These are phyloP conservation scores for Druceiella hillmani DNA, from an alignment of 2,888 invertebrate species.

Conservation along the genomic window DNA sequence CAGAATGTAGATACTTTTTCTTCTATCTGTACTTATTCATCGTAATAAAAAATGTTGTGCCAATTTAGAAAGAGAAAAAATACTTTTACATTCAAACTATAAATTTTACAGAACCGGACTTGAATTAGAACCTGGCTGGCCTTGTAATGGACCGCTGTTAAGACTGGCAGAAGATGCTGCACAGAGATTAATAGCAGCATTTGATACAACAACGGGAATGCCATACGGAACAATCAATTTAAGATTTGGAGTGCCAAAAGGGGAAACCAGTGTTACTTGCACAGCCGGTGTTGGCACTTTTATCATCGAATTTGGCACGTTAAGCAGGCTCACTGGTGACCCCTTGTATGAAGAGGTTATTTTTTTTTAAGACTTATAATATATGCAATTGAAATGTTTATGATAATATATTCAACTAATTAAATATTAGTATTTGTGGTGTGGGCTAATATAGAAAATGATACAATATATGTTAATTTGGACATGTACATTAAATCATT, in stretches of 20 bases:
- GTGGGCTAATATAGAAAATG: too few species aligned
- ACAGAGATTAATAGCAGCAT: constrained; percentile 82
- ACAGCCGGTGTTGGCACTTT: constrained; percentile 98
- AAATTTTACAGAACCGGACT: constrained; percentile 60
- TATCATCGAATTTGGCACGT: constrained; percentile 91
- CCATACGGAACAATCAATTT: constrained; percentile 97
- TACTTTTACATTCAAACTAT: too few species aligned
- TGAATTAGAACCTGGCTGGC: constrained; percentile 89
- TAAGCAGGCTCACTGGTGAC: constrained; percentile 90
- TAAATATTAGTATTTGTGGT: too few species aligned
- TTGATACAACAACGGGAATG: constrained; percentile 90
- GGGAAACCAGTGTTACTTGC: constrained; percentile 95
- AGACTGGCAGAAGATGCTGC: constrained; percentile 94
- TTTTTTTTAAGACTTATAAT: constrained; percentile 2
- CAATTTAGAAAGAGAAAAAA: too few species aligned
- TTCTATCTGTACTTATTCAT: too few species aligned
- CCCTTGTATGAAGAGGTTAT: constrained; percentile 85
- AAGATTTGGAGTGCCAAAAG: constrained; percentile 83
- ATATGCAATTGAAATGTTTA: too few species aligned
- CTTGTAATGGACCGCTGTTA: constrained; percentile 92
- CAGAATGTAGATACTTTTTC: too few species aligned
- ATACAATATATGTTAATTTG: too few species aligned
- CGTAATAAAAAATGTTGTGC: too few species aligned
- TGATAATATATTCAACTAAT: too few species aligned
- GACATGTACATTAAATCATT: too few species aligned